Evolutionary conservation across 1,140 invertebrate species (phyloP).

Genomic region (Cryptotermes secundus): DNA sequence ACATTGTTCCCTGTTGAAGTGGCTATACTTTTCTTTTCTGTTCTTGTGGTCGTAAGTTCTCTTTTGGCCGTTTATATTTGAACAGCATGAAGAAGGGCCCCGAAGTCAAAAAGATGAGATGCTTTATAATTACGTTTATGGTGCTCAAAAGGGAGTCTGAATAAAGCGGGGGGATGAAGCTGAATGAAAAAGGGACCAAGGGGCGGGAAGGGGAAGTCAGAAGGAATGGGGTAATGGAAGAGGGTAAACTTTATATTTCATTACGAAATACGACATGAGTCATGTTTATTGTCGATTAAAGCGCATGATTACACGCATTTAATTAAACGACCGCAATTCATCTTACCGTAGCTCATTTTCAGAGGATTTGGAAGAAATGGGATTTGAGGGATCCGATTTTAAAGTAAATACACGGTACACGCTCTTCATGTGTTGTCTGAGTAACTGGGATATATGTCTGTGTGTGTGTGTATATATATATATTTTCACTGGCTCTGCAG

Average conservation of each 20-base stretch:
- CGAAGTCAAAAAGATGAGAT: constrained; percentile 16
- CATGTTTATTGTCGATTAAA: constrained; percentile 18
- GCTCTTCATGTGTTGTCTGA: not conserved
- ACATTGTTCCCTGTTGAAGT: not conserved
- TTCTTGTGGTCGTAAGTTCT: constrained; percentile 6
- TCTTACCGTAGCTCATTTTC: not conserved
- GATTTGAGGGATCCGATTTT: constrained; percentile 2
- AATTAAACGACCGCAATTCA: not conserved
- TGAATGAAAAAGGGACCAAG: not conserved
- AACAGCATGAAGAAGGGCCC: not conserved
- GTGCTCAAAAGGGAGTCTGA: not conserved
- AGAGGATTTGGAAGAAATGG: not conserved
- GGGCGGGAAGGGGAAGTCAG: not conserved
- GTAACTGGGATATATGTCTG: not conserved
- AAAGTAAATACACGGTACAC: not conserved
- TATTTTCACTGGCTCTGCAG: too few species aligned
- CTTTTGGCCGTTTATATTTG: not conserved
- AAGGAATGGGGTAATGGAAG: constrained; percentile 9
- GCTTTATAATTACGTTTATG: constrained; percentile 6
- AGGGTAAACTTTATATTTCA: constrained; percentile 14
- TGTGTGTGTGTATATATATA: too few species aligned
- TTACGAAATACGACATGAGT: constrained; percentile 11
- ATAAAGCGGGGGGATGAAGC: not conserved
- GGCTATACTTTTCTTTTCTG: not conserved
- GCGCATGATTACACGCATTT: not conserved